These are phyloP conservation scores for Scaptomyza cyrtandrae DNA, from an alignment of 2,888 invertebrate species.

Conservation along the genomic window DNA sequence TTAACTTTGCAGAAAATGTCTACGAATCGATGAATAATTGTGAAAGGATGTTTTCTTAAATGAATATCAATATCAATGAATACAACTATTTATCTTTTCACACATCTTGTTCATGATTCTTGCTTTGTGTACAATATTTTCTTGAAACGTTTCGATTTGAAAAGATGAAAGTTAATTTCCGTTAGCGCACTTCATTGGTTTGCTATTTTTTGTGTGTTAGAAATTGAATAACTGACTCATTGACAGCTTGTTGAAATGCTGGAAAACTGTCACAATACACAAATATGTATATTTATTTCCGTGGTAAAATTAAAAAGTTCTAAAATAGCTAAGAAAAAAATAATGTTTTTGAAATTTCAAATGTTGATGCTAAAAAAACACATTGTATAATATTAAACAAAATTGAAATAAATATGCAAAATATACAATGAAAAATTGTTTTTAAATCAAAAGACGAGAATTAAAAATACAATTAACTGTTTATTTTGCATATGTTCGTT, in stretches of 20 bases:
- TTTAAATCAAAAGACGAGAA: too few relatives aligned
- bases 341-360: not conserved
- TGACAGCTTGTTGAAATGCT: conserved; percentile 35
- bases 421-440: too few relatives aligned
- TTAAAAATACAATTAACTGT: not conserved
- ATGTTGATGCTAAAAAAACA: not conserved
- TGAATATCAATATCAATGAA: not conserved
- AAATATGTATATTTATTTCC: not conserved
- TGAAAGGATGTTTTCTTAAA: not conserved
- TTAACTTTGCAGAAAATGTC: not conserved
- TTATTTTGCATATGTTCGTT: not conserved
- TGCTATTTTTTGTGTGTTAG: conserved; percentile 3
- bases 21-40: not conserved
- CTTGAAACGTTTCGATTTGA: conserved; percentile 57
- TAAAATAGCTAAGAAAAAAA: too few relatives aligned
- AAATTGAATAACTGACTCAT: conserved; percentile 31
- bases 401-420: too few relatives aligned
- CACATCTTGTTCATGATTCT: not conserved
- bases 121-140: conserved; percentile 13
- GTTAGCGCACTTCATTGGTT: conserved; percentile 28
- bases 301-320: too few relatives aligned
- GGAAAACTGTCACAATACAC: conserved; percentile 9
- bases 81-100: conserved; percentile 7
- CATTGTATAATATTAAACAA: too few relatives aligned
- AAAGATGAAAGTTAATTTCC: conserved; percentile 78